Conservation (phyloP, 1,140 invertebrate genomes). For the Drosophila subpulchrella region DNA sequence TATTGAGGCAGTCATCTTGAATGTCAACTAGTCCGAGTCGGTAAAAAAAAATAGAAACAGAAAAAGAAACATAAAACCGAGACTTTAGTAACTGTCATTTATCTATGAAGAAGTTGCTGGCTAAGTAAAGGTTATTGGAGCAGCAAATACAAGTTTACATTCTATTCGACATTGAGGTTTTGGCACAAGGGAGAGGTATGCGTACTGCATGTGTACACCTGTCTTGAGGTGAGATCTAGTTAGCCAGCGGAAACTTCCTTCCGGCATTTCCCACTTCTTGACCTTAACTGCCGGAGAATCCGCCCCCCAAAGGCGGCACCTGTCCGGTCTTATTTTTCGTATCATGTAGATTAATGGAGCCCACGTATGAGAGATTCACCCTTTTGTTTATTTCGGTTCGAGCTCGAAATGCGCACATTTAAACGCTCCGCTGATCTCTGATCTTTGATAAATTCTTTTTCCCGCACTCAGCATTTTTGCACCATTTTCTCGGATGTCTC, state of each 20-base stretch:
- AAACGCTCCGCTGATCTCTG: conserved; percentile 69
- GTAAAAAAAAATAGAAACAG: conserved; percentile 18
- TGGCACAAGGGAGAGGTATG: conserved; percentile 2
- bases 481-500: conserved; percentile 46
- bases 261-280: conserved; percentile 64
- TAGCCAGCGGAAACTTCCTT: conserved; percentile 70
- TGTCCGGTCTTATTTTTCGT: conserved; percentile 42
- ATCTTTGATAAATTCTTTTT: conserved; percentile 72
- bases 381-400: conserved; percentile 29
- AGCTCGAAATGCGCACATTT: conserved; percentile 66
- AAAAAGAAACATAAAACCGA: conserved; percentile 40
- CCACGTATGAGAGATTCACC: conserved; percentile 59
- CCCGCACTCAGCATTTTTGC: conserved; percentile 23
- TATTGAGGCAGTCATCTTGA: conserved; percentile 53
- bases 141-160: conserved; percentile 41
- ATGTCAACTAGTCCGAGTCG: conserved; percentile 62
- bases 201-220: conserved; percentile 4
- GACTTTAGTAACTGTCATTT: conserved; percentile 77
- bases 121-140: conserved; percentile 71
- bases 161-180: conserved; percentile 53
- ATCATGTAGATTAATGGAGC: conserved; percentile 69
- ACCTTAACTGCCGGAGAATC: conserved; percentile 64
- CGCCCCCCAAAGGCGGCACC: conserved; percentile 51
- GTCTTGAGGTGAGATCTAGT: conserved; percentile 22
- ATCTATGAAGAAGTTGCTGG: conserved; percentile 70